Percentiles rank a stretch among this genome's conserved stretches.
Evolutionary conservation across 2,797 vertebrate species (phyloP).

Genomic region (Craterocephalus amniculus): DNA sequence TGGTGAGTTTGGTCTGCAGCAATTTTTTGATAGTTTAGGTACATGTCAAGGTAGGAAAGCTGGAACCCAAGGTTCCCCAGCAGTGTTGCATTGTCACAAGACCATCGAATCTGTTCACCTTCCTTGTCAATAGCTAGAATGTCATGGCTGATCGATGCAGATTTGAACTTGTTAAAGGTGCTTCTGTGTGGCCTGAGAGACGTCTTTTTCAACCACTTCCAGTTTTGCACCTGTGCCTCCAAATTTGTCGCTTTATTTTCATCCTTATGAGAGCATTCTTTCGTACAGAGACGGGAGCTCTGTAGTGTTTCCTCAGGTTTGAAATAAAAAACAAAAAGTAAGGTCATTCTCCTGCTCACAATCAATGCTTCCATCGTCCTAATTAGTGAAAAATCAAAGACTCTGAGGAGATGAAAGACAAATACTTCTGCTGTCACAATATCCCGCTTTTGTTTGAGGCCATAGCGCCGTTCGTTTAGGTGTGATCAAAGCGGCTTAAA

Average conservation of each 20-base stretch:
- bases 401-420: slow-evolving; percentile 44
- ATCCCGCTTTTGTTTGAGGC: slow-evolving; percentile 56
- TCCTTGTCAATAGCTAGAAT: neutral
- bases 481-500: slow-evolving; percentile 71
- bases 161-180: neutral
- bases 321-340: slow-evolving; percentile 23
- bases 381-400: slow-evolving; percentile 58
- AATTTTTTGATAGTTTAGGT: neutral
- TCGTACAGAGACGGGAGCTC: neutral
- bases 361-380: slow-evolving; percentile 45
- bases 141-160: neutral
- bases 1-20: neutral
- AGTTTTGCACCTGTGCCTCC: neutral
- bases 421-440: slow-evolving; percentile 49
- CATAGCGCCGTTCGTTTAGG: slow-evolving; percentile 39
- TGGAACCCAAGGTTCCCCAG: neutral
- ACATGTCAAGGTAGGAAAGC: slow-evolving; percentile 5
- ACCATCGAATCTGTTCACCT: neutral
- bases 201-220: neutral
- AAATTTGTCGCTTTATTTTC: neutral
- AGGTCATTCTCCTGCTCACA: slow-evolving; percentile 29
- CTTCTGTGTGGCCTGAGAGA: neutral
- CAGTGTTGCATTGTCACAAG: neutral
- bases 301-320: neutral
- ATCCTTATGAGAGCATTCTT: slow-evolving; percentile 10